Percentiles rank a stretch among this genome's conserved stretches.
These are phyloP conservation scores for Chaetura pelagica DNA, from an alignment of 2,113 vertebrate species.

Conservation along the genomic window DNA sequence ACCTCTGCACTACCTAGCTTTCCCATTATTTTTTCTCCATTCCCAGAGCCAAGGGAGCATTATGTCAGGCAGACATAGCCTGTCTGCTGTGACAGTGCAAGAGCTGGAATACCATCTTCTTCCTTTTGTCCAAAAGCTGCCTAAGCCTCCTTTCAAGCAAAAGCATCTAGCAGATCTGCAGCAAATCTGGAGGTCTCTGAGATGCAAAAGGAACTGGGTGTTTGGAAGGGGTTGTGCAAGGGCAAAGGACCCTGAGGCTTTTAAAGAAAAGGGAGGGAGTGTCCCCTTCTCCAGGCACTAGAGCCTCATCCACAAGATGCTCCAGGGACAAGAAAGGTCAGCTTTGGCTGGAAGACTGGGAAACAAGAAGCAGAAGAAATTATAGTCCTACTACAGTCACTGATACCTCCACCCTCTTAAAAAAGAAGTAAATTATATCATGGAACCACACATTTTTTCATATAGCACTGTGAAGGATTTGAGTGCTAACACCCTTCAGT, in stretches of 20 bases:
- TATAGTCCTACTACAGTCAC: not conserved
- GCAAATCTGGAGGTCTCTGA: not conserved
- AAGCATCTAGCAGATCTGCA: not conserved
- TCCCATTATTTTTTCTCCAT: not conserved
- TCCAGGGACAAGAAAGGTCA: not conserved
- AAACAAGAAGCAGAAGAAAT: not conserved
- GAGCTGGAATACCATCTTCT: not conserved
- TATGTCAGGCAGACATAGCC: not conserved
- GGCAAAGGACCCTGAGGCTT: not conserved
- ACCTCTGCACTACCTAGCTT: not conserved
- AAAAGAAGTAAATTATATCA: not conserved
- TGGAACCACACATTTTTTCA: not conserved
- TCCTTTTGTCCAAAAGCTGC: not conserved
- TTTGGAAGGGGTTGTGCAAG: not conserved
- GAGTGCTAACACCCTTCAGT: not conserved
- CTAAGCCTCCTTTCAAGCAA: not conserved
- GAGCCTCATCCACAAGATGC: not conserved
- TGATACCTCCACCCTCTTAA: not conserved
- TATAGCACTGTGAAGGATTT: not conserved
- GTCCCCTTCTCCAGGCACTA: not conserved
- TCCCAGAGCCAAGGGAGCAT: not conserved
- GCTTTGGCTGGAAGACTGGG: not conserved
- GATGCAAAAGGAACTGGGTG: not conserved
- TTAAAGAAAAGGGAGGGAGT: not conserved
- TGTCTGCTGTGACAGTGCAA: not conserved